A percentile compares a stretch with the other conserved stretches of the same genome.
Evolutionary conservation across 2,113 vertebrate genomes (phyloP).

Genomic region (Scalopus aquaticus): DNA sequence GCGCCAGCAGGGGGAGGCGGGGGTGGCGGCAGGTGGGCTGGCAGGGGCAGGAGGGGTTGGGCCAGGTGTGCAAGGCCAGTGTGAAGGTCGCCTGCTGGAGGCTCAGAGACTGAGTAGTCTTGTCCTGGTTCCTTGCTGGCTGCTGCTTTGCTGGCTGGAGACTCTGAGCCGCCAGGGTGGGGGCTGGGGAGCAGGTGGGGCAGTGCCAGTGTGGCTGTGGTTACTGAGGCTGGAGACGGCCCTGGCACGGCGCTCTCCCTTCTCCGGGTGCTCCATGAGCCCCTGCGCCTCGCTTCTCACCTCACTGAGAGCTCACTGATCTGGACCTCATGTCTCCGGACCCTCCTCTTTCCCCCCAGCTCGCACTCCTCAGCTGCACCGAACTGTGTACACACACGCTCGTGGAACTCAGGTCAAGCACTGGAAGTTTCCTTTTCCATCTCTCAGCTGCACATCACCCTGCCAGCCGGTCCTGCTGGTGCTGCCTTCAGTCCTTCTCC

Average conservation of each 20-base stretch:
- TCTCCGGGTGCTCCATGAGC: neutral
- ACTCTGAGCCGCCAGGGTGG: neutral
- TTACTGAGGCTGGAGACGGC: neutral
- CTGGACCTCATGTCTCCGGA: neutral
- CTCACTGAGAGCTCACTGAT: neutral
- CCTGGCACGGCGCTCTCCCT: neutral
- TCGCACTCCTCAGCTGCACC: neutral
- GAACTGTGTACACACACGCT: neutral
- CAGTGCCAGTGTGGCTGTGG: rapidly evolving
- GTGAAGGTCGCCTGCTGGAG: neutral
- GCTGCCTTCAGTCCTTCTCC: neutral
- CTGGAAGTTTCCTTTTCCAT: neutral
- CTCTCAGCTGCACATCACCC: rapidly evolving
- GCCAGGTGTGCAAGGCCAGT: neutral
- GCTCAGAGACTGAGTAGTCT: neutral
- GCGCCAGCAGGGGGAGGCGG: neutral
- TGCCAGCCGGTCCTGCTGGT: neutral
- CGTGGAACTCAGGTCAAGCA: neutral
- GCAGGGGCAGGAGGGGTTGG: neutral
- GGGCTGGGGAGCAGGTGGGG: neutral
- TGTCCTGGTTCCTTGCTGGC: neutral
- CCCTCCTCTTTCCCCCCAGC: neutral
- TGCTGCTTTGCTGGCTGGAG: neutral
- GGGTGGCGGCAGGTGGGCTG: neutral
- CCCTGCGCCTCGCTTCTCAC: neutral